Evolutionary conservation across 2,797 vertebrate species (phyloP), one percentile per base, ranked within the genome.

Genomic region (Mus caroli): DNA sequence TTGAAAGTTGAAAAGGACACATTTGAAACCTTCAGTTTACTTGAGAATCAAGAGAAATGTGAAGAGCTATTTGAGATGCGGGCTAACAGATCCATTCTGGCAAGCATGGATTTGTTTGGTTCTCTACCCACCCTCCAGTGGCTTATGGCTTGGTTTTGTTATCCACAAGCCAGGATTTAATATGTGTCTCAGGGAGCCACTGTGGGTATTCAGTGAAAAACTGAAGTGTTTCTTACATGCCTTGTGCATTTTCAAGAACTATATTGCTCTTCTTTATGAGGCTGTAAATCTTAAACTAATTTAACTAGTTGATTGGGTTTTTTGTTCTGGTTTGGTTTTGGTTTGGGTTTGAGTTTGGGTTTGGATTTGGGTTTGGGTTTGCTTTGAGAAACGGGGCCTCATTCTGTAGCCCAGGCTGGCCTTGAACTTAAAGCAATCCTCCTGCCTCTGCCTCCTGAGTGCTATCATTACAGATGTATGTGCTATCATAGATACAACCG

Each of bases 21-120:
- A 7, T 40, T 90, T 93, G 37, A 71, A 77, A 93, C 58, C 31
- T n/a, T 5, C 2, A 26, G 2, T 91, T 87, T 52, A 50, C 80
- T 83, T 88, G 17, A 84, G 82, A 90, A 91, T 88, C 71, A 52
- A 88, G 37, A 85, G 40, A 82, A 75, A n/a, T 7, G 54, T 46
- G 8, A 77, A 89, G 60, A 71, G 5, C 12, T 46, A 3, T 28
- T 22, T 82, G 20, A 8, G 13, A 78, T 26, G 31, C 88, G 34
- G 19, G 4, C 3, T 24, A 0, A 67, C 89, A 76, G 40, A 71
- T 34, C 22, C 15, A 40, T 1, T 6, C 9, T 0, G 8, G 12
- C 24, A 5, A 31, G 0, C 13, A 9, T 5, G 46, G 80, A 28
- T 34, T 12, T 12, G 56, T 78, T 56, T 58, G 37, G 7, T 31